Percentiles rank a stretch among this genome's conserved stretches.
These are phyloP conservation scores for Aulostomus chinensis DNA, from an alignment of 2,797 vertebrate species.

Conservation along the genomic window DNA sequence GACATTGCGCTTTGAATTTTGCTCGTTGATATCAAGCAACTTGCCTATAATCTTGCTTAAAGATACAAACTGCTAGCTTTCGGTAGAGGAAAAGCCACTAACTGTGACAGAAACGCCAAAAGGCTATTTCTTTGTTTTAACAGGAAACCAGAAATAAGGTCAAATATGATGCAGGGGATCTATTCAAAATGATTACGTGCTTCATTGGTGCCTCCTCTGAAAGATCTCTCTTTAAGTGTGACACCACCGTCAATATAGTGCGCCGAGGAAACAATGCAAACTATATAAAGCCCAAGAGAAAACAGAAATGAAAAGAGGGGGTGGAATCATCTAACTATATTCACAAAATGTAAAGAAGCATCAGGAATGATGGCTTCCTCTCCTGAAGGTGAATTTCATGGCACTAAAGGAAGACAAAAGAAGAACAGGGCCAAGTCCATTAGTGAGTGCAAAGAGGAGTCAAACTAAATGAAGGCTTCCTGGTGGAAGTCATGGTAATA, in stretches of 20 bases:
- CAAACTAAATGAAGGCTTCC: conserved; percentile 75
- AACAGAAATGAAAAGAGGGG: conserved; percentile 62
- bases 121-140: conserved; percentile 72
- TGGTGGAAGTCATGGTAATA: conserved; percentile 65
- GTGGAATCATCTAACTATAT: conserved; percentile 76
- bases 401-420: conserved; percentile 84
- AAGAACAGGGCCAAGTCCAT: conserved; percentile 83
- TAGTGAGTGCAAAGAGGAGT: conserved; percentile 78
- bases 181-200: conserved; percentile 72
- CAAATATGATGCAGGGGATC: conserved; percentile 74
- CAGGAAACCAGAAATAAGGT: conserved; percentile 75
- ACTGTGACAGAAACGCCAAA: conserved; percentile 50
- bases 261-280: conserved; percentile 76
- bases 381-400: conserved; percentile 87
- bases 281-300: conserved; percentile 77
- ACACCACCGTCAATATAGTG: conserved; percentile 70
- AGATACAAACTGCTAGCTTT: too few species aligned
- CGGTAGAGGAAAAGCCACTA: conserved; percentile 27
- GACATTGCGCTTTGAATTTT: too few species aligned
- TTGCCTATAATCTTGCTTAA: too few species aligned
- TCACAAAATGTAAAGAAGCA: conserved; percentile 81
- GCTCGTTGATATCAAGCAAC: too few species aligned
- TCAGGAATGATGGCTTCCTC: conserved; percentile 62
- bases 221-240: conserved; percentile 72
- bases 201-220: conserved; percentile 69